Evolutionary conservation across 2,888 invertebrate species (phyloP).

Genomic region (Loripinus fragilis): DNA sequence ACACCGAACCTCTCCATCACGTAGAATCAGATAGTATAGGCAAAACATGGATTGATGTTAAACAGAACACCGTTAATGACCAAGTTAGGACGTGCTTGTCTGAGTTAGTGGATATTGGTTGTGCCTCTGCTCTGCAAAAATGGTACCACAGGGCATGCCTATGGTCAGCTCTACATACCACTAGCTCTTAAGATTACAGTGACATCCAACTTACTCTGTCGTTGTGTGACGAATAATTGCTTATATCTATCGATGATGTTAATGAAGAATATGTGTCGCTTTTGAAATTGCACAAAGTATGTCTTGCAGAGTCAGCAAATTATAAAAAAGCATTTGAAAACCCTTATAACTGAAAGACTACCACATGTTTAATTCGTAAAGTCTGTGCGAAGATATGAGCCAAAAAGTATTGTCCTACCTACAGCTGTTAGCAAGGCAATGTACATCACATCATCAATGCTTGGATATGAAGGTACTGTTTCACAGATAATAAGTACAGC

Average conservation of each 20-base stretch:
- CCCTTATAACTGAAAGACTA: slow-evolving; percentile 6
- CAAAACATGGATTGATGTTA: too few relatives aligned
- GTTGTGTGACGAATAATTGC: slow-evolving; percentile 17
- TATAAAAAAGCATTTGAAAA: slow-evolving; percentile 4
- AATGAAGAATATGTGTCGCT: slow-evolving; percentile 20
- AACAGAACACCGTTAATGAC: too few relatives aligned
- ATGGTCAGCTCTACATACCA: too few relatives aligned
- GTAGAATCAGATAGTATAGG: too few relatives aligned
- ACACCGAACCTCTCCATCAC: too few relatives aligned
- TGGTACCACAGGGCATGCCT: too few relatives aligned
- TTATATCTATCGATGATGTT: slow-evolving; percentile 5
- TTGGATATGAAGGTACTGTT: neutral
- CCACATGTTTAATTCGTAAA: slow-evolving; percentile 20
- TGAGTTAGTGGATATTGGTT: too few relatives aligned
- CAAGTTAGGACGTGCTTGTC: too few relatives aligned
- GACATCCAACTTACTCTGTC: too few relatives aligned
- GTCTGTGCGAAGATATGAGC: neutral
- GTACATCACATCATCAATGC: neutral
- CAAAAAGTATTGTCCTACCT: neutral
- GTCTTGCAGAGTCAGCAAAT: neutral
- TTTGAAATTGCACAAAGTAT: slow-evolving; percentile 5
- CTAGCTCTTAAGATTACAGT: too few relatives aligned
- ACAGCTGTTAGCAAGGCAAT: too few relatives aligned
- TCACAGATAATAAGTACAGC: neutral
- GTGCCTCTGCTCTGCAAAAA: too few relatives aligned